Evolutionary conservation across 2,113 vertebrate species (phyloP), one percentile per base, ranked within the genome.

Genomic region (Progne subis): DNA sequence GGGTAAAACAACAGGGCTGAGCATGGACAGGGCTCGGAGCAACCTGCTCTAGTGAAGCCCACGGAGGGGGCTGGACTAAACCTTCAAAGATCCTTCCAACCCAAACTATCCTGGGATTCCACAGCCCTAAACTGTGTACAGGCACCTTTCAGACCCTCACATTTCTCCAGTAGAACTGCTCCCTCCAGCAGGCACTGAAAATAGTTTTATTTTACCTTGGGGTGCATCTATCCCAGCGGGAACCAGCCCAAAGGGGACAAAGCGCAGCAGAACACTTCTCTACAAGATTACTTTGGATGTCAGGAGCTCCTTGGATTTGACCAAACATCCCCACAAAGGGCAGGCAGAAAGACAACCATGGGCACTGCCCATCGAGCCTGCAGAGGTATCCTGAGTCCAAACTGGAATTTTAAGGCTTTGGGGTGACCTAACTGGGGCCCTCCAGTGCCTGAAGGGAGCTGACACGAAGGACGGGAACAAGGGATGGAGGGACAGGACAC

Each of bases 311-410:
- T 29, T 74, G 47, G 50, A 46, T 37, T 23, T 37, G 34, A 46
- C 10, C 49, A 74, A 67, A 43, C 32, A 29, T 1, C 39, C 9
- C 34, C 59, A 39, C 47, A 60, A 34, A 57, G 29, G 20, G 29
- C 6, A 2, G 47, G 43, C 24, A 76, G 59, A n/a, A 87, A 8
- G 59, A 32, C 6, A 25, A 41, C 34, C 50, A n/a, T 1, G 0
- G 21, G 47, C 31, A 28, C 37, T 37, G 24, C 14, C 23, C 44
- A 55, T 4, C 1, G 3, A 11, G 11, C 7, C 55, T 64, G 60
- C 59, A 49, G 15, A 55, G 47, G 9, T 0, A 56, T 1, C 46
- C 59, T 0, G 2, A 44, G 23, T 2, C 16, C 46, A 31, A 39
- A 89, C 15, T 24, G 20, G n/a, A 76, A 46, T 68, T 68, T 82